A percentile compares a stretch with the other conserved stretches of the same genome.
Conservation (phyloP, 2,888 invertebrate species). For the Apodemia duryi region DNA sequence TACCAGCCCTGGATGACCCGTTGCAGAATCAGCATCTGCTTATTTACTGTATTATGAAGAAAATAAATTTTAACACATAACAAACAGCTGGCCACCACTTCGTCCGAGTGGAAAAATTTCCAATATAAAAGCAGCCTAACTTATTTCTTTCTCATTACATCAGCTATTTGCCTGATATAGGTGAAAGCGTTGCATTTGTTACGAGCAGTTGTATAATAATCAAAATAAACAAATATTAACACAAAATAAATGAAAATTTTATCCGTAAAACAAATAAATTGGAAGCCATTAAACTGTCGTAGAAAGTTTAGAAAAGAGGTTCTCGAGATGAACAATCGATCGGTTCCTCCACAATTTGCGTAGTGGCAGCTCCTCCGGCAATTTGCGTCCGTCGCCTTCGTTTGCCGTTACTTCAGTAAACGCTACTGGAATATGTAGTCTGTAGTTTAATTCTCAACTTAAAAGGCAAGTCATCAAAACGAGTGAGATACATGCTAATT, state of each 20-base stretch:
- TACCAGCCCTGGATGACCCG: no score
- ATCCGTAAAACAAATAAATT: slow-evolving; percentile 8
- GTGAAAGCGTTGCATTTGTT: no score
- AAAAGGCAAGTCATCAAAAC: slow-evolving; percentile 64
- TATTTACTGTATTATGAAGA: no score
- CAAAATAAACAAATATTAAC: no score
- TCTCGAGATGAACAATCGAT: slow-evolving; percentile 55
- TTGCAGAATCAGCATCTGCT: no score
- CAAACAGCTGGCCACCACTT: no score
- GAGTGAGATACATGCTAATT: slow-evolving; percentile 76
- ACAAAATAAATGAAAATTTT: not conserved
- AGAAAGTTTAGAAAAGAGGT: slow-evolving; percentile 25
- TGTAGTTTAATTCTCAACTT: slow-evolving; percentile 69
- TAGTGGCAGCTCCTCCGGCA: slow-evolving; percentile 70
- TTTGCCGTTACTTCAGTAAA: slow-evolving; percentile 72
- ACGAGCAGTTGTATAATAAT: no score
- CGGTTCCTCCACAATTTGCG: slow-evolving; percentile 64
- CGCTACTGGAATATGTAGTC: slow-evolving; percentile 75
- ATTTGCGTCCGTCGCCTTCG: slow-evolving; percentile 73
- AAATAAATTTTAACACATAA: no score
- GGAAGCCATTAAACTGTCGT: slow-evolving; percentile 21
- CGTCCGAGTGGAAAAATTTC: no score
- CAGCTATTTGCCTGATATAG: no score
- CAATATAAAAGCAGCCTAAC: no score
- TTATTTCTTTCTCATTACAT: no score